Evolutionary conservation across 64 coral and sea anemone species (phyloP), one percentile per base, ranked within the genome.

Genomic region (Montipora foliosa): DNA sequence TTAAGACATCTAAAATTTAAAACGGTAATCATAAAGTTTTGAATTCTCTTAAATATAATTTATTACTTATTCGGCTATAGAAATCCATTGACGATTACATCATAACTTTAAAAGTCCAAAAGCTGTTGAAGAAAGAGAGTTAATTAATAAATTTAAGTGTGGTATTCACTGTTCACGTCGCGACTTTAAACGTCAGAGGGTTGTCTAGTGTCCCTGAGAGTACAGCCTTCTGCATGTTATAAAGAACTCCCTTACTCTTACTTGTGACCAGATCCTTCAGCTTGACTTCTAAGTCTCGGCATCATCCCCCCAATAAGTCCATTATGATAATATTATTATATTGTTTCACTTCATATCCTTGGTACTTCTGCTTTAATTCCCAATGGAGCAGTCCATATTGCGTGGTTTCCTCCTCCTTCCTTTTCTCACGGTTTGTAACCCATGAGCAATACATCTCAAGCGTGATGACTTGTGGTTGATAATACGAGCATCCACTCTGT

Each of bases 281-380:
- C 50, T 14, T 67, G 8, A 61, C 74, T 60, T 78, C 71, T 77
- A 89, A 76, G 72, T 62, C 71, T 24, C 15, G 44, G 45, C 24
- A 77, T 74, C 87, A 77, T 17, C 87, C 87, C 52, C 87, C 51
- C 10, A 89, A 50, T 89, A 89, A 48, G 87, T 77, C 87, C 77
- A 89, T 47, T 4, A 78, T 88, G 86, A 89, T 89, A 19, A 14
- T 70, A 21, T 5, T 16, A 25, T 59, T 89, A 25, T 89, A 89
- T 67, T 89, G 87, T 74, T 76, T 77, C 67, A 78, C 49, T 67
- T 89, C 73, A 15, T 89, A 78, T 77, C 74, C 87, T 70, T 70
- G 87, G 77, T 89, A 89, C 16, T 58, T 89, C 87, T 89, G 74
- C 87, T 89, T 89, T 50, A 89, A 5, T 47, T 89, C 87, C 87